Percentiles rank a stretch among this genome's conserved stretches.
phyloP scores from a whole-genome alignment of 2,888 invertebrate genomes.

The Epiblema foenella region DNA sequence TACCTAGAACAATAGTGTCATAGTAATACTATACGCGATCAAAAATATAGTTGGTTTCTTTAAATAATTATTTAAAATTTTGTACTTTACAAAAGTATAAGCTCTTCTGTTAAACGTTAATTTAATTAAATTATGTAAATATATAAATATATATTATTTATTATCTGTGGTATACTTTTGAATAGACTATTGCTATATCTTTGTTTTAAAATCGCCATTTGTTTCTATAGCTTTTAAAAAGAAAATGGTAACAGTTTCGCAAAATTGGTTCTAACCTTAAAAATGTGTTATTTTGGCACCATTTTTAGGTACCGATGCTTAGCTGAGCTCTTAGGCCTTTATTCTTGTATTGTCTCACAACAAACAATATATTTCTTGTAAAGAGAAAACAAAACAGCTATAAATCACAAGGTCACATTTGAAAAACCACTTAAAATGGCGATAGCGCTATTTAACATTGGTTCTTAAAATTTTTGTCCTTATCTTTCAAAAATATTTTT shows the following conservation, averaged over 20 bases:
- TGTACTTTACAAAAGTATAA: conserved; percentile 6
- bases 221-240: not conserved
- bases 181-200: not conserved
- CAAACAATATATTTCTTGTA: conserved; percentile 37
- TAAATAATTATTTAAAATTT: not conserved
- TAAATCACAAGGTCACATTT: conserved; percentile 50
- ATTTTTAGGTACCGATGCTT: conserved; percentile 4
- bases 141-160: not conserved
- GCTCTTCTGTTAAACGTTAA: conserved; percentile 4
- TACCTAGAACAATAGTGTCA: not conserved
- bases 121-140: not conserved
- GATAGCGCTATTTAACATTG: conserved; percentile 8
- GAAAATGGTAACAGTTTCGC: conserved; percentile 2
- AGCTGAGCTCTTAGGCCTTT: conserved; percentile 38
- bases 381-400: conserved; percentile 49
- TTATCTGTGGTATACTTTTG: not conserved
- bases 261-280: conserved; percentile 21
- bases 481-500: not conserved
- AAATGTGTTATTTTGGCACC: conserved; percentile 8
- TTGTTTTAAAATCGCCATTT: not conserved
- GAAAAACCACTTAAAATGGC: conserved; percentile 24
- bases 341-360: conserved; percentile 38
- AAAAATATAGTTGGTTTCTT: not conserved
- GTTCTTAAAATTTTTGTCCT: not conserved
- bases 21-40: not conserved